Conservation (phyloP, 2,888 invertebrate species). For the Camponotus fellah region DNA sequence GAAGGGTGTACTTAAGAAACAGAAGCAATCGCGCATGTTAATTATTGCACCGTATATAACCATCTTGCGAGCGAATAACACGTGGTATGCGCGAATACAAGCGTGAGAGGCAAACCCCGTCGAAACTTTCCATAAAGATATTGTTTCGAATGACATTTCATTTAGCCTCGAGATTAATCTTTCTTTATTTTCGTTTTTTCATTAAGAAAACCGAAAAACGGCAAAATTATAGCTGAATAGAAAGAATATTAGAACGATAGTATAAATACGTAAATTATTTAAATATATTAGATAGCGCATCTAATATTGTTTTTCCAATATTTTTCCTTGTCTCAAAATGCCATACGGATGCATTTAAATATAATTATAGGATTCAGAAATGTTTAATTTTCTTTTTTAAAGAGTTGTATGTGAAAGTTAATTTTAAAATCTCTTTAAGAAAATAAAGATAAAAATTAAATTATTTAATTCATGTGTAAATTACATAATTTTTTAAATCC, state of each 20-base stretch:
- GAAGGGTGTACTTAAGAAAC: slow-evolving; percentile 72
- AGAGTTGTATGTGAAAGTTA: not conserved
- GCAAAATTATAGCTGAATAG: not conserved
- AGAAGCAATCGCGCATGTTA: slow-evolving; percentile 67
- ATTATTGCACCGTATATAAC: slow-evolving; percentile 56
- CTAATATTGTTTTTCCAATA: not conserved
- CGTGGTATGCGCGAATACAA: not conserved
- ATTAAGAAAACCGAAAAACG: not conserved
- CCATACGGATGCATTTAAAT: not conserved
- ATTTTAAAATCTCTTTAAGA: not conserved
- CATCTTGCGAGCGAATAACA: slow-evolving; percentile 8
- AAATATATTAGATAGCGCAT: not conserved
- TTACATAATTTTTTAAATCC: not conserved
- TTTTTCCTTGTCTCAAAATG: not conserved
- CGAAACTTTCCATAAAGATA: slow-evolving; percentile 14
- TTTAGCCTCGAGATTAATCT: slow-evolving; percentile 11
- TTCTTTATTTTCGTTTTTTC: not conserved
- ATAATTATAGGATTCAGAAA: not conserved
- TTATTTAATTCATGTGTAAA: not conserved
- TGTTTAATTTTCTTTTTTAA: not conserved
- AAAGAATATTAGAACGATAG: not conserved
- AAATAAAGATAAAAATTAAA: not conserved
- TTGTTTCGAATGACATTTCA: not conserved
- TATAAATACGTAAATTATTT: not conserved
- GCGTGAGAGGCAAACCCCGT: slow-evolving; percentile 27